These are phyloP conservation scores for Parapristionchus giblindavisi DNA, from an alignment of 2,888 invertebrate species.

Conservation along the genomic window DNA sequence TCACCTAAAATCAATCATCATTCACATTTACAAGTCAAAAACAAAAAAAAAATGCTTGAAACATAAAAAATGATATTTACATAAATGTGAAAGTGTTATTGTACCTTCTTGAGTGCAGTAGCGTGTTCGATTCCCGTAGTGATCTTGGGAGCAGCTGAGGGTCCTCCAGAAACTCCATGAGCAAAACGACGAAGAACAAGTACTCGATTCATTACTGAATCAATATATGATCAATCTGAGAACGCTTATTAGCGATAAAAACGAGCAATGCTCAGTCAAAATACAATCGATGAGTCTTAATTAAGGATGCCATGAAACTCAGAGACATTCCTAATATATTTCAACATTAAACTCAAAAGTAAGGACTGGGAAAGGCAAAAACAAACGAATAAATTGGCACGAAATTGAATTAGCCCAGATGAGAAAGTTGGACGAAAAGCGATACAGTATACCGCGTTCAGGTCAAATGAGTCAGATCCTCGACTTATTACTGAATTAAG, in stretches of 20 bases:
- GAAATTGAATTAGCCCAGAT: too few relatives aligned
- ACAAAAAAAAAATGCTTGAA: neutral
- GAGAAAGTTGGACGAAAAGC: neutral
- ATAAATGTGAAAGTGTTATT: neutral
- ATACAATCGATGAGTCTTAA: neutral
- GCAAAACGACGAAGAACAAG: conserved; percentile 17
- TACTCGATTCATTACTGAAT: conserved; percentile 11
- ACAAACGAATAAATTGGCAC: conserved; percentile 7
- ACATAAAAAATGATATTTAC: neutral
- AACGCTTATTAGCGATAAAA: too few relatives aligned
- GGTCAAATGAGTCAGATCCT: neutral
- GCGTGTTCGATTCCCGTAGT: conserved; percentile 67
- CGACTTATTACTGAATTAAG: too few relatives aligned
- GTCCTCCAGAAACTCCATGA: conserved; percentile 25
- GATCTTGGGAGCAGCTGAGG: conserved; percentile 56
- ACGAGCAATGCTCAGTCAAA: neutral
- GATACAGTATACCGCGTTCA: neutral
- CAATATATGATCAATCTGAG: too few relatives aligned
- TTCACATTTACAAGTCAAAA: neutral
- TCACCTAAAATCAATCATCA: conserved; percentile 7
- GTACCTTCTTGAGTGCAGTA: conserved; percentile 55
- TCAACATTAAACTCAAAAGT: neutral
- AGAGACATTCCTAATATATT: neutral
- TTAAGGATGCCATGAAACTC: neutral
- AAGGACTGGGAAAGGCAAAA: neutral